phyloP scores from a whole-genome alignment of 2,888 invertebrate genomes.

The Pandemis cinnamomeana region DNA sequence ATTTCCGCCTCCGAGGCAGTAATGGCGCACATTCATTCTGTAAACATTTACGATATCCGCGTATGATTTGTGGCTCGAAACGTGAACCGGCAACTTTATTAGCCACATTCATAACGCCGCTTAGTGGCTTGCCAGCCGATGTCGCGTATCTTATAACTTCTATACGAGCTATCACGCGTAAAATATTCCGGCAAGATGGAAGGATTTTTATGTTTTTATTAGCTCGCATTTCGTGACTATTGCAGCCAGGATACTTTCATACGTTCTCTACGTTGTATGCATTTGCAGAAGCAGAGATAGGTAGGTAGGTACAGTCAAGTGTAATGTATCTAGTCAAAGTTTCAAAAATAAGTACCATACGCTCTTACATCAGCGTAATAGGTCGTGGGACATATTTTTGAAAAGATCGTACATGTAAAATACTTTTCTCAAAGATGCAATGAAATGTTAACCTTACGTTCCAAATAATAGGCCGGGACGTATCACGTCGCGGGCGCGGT shows the following conservation, averaged over 20 bases:
- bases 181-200: conserved; percentile 21
- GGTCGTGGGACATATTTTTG: too few species aligned
- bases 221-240: neutral
- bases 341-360: too few species aligned
- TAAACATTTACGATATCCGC: conserved; percentile 44
- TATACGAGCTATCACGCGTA: neutral
- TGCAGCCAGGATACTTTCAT: neutral
- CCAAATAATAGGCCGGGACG: too few species aligned
- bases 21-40: conserved; percentile 46
- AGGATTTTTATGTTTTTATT: neutral
- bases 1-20: conserved; percentile 44
- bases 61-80: conserved; percentile 42
- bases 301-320: too few species aligned
- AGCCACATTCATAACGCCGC: conserved; percentile 37
- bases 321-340: too few species aligned
- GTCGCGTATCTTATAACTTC: conserved; percentile 25
- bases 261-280: neutral
- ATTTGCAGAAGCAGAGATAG: too few species aligned
- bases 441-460: too few species aligned
- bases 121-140: conserved; percentile 16
- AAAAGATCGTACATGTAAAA: too few species aligned
- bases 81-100: conserved; percentile 39
- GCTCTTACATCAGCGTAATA: too few species aligned
- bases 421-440: too few species aligned
- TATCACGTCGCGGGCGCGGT: too few species aligned